Base-by-base conservation (phyloP, 2,797 vertebrate genomes). In the Hoplostethus mediterraneus region DNA sequence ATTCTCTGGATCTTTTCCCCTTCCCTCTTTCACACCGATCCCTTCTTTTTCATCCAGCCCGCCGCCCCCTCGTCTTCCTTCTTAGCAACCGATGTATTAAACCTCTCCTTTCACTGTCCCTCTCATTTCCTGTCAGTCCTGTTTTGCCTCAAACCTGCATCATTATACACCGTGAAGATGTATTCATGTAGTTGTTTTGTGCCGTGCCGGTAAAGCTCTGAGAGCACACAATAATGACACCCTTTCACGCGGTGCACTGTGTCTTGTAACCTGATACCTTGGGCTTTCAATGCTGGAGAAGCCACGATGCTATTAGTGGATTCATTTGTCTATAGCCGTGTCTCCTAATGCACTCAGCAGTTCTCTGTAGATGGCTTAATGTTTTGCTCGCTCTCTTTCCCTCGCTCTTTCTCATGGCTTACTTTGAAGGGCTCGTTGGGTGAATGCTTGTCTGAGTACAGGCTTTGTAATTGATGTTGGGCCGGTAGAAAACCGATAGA, bases 401-500 rank as follows among this genome's bases (percentile, higher is more conserved):
- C 17, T 21, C 10, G 5, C 1, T 25, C 31, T 25, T 17, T 73
- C 80, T 56, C 71, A 75, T 51, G 60, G 74, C 44, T 86, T 53
- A 61, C 70, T 72, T 70, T 77, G 68, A 71, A 83, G 69, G 62
- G 48, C 58, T 81, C 75, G 74, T 73, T 76, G 74, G 75, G 28
- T 70, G 77, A 83, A 84, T 81, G 67, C 45, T 66, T 85, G 64
- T 87, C 75, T 84, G 77, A 84, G 81, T 82, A 72, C 58, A 0
- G 14, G 51, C 58, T 58, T 55, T 56, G 68, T 81, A 90, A 90
- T 80, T 84, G 77, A 85, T 82, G 69, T 53, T 55, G 68, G 72
- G 80, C 79, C 79, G 55, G 70, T 77, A 75, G 65, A 75, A 87
- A 89, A 83, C 72, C 82, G 64, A 78, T 76, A 80, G 60, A 85